A percentile compares a stretch with the other conserved stretches of the same genome.
Conservation (phyloP, 2,888 invertebrate species). For the Ectropis crepuscularia region DNA sequence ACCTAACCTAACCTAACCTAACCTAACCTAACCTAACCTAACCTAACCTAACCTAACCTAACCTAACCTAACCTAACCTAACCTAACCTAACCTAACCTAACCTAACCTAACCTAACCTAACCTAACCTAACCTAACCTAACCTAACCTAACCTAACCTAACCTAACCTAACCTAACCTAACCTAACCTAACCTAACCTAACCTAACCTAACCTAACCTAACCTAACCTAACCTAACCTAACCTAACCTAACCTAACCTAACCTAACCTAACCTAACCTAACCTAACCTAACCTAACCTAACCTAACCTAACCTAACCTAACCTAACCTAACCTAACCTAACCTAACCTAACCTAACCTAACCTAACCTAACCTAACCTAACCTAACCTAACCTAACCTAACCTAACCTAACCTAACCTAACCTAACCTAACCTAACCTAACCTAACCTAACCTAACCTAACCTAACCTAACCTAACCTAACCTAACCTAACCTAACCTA, state of each 20-base stretch:
- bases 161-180: conserved; percentile 1
- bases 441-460: conserved; percentile 1
- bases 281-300: conserved; percentile 1
- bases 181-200: conserved; percentile 1
- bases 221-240: conserved; percentile 1
- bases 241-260: conserved; percentile 1
- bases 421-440: conserved; percentile 1
- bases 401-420: conserved; percentile 1
- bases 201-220: conserved; percentile 1
- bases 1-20: conserved; percentile 1
- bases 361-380: conserved; percentile 1
- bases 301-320: conserved; percentile 1
- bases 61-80: conserved; percentile 1
- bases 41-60: conserved; percentile 1
- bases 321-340: conserved; percentile 1
- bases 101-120: conserved; percentile 1
- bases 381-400: conserved; percentile 1
- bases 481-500: conserved; percentile 1
- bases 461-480: conserved; percentile 1
- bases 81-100: conserved; percentile 1
- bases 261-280: conserved; percentile 1
- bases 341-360: conserved; percentile 1
- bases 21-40: conserved; percentile 1
- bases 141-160: conserved; percentile 1
- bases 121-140: conserved; percentile 1